Evolutionary conservation across 2,888 invertebrate species (phyloP), one percentile per base, ranked within the genome.

Genomic region (Steinernema hermaphroditum): DNA sequence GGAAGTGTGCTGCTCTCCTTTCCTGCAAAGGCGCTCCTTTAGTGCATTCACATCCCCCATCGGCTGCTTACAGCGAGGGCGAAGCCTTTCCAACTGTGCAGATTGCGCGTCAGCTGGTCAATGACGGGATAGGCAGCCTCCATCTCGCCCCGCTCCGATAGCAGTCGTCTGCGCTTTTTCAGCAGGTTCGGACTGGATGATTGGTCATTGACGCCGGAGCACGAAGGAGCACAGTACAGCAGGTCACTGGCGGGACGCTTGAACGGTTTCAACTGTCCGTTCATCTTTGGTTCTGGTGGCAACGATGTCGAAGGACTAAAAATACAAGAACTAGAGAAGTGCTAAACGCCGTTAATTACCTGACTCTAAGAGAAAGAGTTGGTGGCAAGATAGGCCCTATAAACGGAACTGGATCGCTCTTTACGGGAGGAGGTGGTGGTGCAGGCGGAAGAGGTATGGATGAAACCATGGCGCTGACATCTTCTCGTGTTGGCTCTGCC

Each of bases 111-210:
- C 16, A 32, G 62, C 29, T 62, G 62, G 71, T 82, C 82, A 62
- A 81, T 76, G 19, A 79, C 72, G 2, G 82, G 82, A 54, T 80
- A 77, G 32, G 71, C 57, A 43, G 71, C 32, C 54, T 81, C 81
- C 62, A 76, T 72, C 62, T 81, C 79, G 14, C 80, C 78, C 6
- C 80, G 70, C 41, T 81, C 81, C 22, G 81, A 81, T 29, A 81
- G 72, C 46, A 78, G 71, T 8, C 81, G 74, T 71, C 80, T 81
- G 22, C 81, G 70, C 62, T 76, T 74, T 32, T 62, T 62, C n/a
- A 27, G 22, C 14, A 62, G 62, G 9, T 16, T 16, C 16, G 16
- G 8, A 2, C 16, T 29, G 62, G 62, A 29, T 29, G 27, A 16
- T 19, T 22, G 2, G 16, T 29, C 62, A 19, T 62, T 62, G 16